A percentile compares a stretch with the other conserved stretches of the same genome.
These are phyloP conservation scores for Timema cristinae DNA, from an alignment of 2,888 invertebrate species.

Conservation along the genomic window DNA sequence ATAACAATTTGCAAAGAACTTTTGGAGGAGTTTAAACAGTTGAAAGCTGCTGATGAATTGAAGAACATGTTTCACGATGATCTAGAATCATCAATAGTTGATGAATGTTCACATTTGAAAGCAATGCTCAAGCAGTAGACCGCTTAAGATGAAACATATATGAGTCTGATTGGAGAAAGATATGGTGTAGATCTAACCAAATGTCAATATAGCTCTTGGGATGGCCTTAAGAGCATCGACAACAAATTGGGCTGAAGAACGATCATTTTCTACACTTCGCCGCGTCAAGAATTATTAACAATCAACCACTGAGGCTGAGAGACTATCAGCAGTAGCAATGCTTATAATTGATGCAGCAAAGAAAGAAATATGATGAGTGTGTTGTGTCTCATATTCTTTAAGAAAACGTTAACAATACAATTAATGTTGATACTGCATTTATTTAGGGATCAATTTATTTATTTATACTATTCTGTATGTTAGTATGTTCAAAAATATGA, in stretches of 20 bases:
- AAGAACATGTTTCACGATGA: not conserved
- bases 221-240: not conserved
- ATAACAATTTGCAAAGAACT: not conserved
- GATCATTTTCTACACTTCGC: not conserved
- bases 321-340: no score
- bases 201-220: not conserved
- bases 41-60: not conserved
- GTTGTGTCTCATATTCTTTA: no score
- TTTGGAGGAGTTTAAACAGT: not conserved
- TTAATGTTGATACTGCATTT: no score
- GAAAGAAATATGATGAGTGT: no score
- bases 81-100: not conserved
- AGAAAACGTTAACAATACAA: no score
- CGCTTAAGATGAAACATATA: not conserved
- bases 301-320: no score
- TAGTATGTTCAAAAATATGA: no score
- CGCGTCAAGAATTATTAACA: not conserved
- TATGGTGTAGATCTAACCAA: not conserved
- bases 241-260: not conserved
- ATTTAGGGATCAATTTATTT: no score
- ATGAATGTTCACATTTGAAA: conserved; percentile 7
- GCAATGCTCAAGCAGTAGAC: not conserved
- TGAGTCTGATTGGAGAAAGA: not conserved
- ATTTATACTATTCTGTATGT: no score
- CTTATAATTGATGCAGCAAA: no score